Evolutionary conservation across 2,888 invertebrate species (phyloP).

Genomic region (Thymelicus lineola): DNA sequence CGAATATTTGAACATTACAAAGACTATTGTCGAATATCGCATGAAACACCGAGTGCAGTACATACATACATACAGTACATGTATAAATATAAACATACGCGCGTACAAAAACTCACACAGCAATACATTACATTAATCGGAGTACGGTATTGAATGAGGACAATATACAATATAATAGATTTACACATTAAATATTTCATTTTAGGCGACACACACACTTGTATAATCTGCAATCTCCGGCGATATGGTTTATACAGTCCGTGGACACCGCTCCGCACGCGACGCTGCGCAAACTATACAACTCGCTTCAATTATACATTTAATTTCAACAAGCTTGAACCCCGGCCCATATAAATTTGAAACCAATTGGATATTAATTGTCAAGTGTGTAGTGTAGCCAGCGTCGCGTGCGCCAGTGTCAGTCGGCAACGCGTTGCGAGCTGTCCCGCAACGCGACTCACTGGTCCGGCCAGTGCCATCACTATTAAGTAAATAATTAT

Average conservation of each 20-base stretch:
- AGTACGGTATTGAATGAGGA: slow-evolving; percentile 20
- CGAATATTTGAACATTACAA: slow-evolving; percentile 25
- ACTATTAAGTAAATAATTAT: slow-evolving; percentile 51
- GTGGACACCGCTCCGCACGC: neutral
- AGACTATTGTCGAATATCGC: slow-evolving; percentile 26
- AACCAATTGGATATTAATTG: no score
- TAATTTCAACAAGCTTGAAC: no score
- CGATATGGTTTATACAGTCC: slow-evolving; percentile 5
- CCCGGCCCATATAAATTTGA: no score
- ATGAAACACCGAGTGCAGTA: slow-evolving; percentile 8
- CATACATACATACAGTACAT: neutral
- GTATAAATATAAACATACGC: slow-evolving; percentile 25
- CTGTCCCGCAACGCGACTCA: slow-evolving; percentile 31
- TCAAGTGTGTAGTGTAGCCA: neutral
- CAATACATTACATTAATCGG: slow-evolving; percentile 17
- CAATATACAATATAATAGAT: slow-evolving; percentile 13
- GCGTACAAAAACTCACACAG: slow-evolving; percentile 27
- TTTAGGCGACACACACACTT: slow-evolving; percentile 15
- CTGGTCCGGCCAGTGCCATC: slow-evolving; percentile 66
- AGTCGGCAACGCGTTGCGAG: neutral
- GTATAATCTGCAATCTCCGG: slow-evolving; percentile 6
- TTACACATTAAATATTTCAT: slow-evolving; percentile 20
- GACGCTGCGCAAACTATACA: neutral
- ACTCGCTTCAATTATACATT: no score
- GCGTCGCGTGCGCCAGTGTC: neutral